Conservation (phyloP, 1,140 invertebrate genomes). For the Drosophila equinoxialis region DNA sequence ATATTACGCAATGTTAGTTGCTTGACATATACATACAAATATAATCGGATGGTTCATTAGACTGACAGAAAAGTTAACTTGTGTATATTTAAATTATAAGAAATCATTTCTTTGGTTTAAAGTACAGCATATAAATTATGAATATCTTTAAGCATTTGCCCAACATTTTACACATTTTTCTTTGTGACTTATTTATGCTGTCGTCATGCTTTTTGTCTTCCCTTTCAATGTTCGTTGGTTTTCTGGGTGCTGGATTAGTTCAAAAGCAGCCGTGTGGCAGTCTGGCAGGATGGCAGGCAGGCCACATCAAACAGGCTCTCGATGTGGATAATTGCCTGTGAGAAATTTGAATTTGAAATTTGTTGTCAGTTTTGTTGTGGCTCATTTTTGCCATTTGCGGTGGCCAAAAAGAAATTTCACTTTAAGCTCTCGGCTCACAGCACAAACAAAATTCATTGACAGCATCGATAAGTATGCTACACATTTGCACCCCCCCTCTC, state of each 20-base stretch:
- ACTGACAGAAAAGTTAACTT: too few species aligned
- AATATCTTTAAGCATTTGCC: slow-evolving; percentile 37
- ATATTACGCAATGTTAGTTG: too few species aligned
- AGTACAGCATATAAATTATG: background rate
- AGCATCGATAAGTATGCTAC: slow-evolving; percentile 45
- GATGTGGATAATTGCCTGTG: slow-evolving; percentile 56
- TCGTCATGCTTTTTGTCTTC: slow-evolving; percentile 3
- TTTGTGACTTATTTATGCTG: slow-evolving; percentile 52
- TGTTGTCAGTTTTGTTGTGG: slow-evolving; percentile 7
- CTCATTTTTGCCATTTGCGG: slow-evolving; percentile 20
- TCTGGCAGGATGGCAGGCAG: slow-evolving; percentile 19
- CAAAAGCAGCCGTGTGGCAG: slow-evolving; percentile 40
- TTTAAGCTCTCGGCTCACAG: slow-evolving; percentile 22
- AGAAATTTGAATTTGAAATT: slow-evolving; percentile 56
- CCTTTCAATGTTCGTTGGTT: slow-evolving; percentile 25
- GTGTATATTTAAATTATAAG: background rate
- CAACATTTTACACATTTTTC: slow-evolving; percentile 46
- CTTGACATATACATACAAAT: too few species aligned
- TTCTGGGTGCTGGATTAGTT: background rate
- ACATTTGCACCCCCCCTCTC: slow-evolving; percentile 10
- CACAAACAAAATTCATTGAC: slow-evolving; percentile 42
- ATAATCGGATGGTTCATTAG: too few species aligned
- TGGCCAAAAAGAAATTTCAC: slow-evolving; percentile 42
- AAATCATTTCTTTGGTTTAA: background rate
- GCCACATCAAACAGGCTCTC: slow-evolving; percentile 64